Conservation (phyloP, 2,113 vertebrate genomes). For the Sula dactylatra region DNA sequence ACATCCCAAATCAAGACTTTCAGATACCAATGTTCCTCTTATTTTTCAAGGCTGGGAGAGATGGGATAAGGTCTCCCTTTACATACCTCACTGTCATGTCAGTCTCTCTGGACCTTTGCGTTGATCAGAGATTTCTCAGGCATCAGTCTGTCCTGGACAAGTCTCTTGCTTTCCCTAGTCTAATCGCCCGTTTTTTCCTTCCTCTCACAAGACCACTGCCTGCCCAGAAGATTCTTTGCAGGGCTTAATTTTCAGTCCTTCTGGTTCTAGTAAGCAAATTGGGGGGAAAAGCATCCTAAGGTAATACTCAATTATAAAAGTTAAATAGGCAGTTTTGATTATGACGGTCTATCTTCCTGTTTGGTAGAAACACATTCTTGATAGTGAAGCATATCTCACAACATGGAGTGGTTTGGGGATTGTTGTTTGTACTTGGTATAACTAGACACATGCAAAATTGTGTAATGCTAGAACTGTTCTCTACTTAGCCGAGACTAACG, state of each 20-base stretch:
- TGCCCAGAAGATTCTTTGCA: background rate
- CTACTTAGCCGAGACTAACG: background rate
- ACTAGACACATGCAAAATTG: background rate
- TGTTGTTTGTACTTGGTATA: background rate
- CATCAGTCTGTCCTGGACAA: background rate
- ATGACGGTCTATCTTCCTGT: background rate
- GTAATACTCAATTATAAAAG: background rate
- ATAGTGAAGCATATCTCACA: background rate
- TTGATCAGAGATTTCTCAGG: background rate
- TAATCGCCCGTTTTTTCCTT: background rate
- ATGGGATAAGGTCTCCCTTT: background rate
- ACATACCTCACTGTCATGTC: background rate
- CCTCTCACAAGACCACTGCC: background rate
- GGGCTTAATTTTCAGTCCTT: background rate
- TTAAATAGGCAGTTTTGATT: background rate
- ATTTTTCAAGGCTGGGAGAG: background rate
- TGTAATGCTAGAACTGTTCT: background rate
- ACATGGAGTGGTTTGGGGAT: background rate
- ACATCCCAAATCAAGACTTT: background rate
- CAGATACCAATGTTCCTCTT: background rate
- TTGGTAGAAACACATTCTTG: background rate
- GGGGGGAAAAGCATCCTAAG: background rate
- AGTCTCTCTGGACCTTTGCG: background rate
- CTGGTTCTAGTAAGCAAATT: background rate
- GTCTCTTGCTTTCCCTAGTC: background rate